Conservation (phyloP, 2,797 vertebrate genomes). For the Pseudomugil tenellus region DNA sequence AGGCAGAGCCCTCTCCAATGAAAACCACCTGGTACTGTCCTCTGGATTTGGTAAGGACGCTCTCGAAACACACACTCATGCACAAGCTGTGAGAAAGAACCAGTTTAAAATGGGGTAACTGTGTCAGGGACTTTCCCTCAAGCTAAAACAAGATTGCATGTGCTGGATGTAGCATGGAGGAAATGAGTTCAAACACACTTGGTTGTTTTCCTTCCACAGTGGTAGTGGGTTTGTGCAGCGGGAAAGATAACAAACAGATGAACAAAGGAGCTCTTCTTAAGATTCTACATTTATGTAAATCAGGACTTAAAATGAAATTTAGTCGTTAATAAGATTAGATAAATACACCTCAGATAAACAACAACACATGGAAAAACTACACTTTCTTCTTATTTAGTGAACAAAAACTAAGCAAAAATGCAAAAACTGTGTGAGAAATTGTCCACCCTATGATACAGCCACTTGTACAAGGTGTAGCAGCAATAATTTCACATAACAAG, state of each 20-base stretch:
- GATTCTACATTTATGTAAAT: too few relatives aligned
- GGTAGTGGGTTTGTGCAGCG: not conserved
- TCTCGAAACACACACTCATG: not conserved
- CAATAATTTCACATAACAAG: too few relatives aligned
- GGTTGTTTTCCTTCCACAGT: conserved; percentile 6
- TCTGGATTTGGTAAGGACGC: conserved; percentile 79
- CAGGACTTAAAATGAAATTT: not conserved
- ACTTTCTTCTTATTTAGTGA: not conserved
- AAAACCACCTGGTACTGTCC: conserved; percentile 89
- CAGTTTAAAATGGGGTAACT: conserved; percentile 36
- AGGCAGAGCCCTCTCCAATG: conserved; percentile 82
- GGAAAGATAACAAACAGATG: not conserved
- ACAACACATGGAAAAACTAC: not conserved
- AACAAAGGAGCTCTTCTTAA: not conserved
- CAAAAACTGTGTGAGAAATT: too few relatives aligned
- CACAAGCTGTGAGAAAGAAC: conserved; percentile 21
- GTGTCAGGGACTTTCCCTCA: conserved; percentile 49
- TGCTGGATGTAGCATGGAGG: conserved; percentile 21
- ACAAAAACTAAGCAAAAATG: too few relatives aligned
- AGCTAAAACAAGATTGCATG: conserved; percentile 33
- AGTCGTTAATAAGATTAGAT: not conserved
- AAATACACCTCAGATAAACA: not conserved
- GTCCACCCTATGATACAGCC: not conserved
- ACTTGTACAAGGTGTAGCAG: too few relatives aligned
- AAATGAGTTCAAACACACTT: conserved; percentile 31